Evolutionary conservation across 92 coral and sea anemone species (phyloP).

Genomic region (Heliopora coerulea): DNA sequence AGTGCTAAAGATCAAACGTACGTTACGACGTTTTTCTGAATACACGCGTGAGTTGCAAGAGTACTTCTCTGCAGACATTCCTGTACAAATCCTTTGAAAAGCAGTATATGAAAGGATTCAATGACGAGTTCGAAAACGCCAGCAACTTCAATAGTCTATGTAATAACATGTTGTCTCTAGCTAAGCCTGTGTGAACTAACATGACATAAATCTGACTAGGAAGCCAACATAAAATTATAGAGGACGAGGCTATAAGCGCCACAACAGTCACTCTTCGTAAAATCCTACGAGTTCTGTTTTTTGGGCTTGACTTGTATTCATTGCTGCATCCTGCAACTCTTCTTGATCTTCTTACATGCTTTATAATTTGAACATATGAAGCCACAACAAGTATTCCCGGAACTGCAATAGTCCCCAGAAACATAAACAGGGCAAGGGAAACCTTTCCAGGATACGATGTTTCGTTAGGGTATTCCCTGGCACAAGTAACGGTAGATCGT

Average conservation of each 20-base stretch:
- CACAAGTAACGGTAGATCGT: not conserved
- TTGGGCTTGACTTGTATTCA: no score
- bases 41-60: not conserved
- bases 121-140: not conserved
- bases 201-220: not conserved
- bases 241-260: not conserved
- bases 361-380: not conserved
- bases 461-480: not conserved
- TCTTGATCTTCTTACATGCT: not conserved
- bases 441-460: not conserved
- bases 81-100: not conserved
- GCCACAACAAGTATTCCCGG: not conserved
- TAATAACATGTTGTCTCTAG: not conserved
- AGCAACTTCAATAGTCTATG: not conserved
- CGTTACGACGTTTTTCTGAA: no score
- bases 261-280: not conserved
- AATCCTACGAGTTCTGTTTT: no score
- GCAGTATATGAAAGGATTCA: slow-evolving; percentile 7
- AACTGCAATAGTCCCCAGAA: not conserved
- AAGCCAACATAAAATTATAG: not conserved
- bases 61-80: not conserved
- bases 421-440: not conserved
- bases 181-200: not conserved
- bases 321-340: no score
- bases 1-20: no score